Conservation (phyloP, 1,140 invertebrate species). For the Leptonema lineaticorne region DNA sequence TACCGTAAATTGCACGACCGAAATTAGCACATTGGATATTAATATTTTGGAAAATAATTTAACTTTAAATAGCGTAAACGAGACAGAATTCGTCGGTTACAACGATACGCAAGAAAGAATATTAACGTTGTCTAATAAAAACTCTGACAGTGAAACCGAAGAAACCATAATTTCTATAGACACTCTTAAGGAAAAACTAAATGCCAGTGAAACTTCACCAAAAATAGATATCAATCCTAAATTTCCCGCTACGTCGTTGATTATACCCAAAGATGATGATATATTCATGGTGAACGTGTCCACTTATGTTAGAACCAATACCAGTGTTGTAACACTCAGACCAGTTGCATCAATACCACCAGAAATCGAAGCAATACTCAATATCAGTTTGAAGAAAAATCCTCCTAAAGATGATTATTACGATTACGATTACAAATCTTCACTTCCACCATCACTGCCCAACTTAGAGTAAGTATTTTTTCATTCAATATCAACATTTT, state of each 20-base stretch:
- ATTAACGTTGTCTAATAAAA: conserved; percentile 20
- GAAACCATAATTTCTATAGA: background rate
- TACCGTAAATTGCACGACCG: conserved; percentile 39
- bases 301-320: conserved; percentile 39
- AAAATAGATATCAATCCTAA: conserved; percentile 14
- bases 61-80: background rate
- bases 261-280: conserved; percentile 41
- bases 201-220: conserved; percentile 15
- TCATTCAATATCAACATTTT: background rate
- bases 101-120: conserved; percentile 38
- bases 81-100: background rate
- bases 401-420: conserved; percentile 57
- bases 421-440: conserved; percentile 69
- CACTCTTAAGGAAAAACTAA: conserved; percentile 21
- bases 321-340: conserved; percentile 35
- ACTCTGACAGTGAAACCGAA: conserved; percentile 5
- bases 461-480: conserved; percentile 61
- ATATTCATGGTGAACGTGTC: conserved; percentile 42
- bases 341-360: conserved; percentile 44
- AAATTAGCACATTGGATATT: conserved; percentile 29
- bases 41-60: conserved; percentile 3
- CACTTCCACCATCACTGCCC: conserved; percentile 71
- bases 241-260: conserved; percentile 37
- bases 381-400: conserved; percentile 47
- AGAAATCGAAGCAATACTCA: conserved; percentile 47